Conservation (phyloP, 2,113 vertebrate genomes). For the Lynx canadensis region DNA sequence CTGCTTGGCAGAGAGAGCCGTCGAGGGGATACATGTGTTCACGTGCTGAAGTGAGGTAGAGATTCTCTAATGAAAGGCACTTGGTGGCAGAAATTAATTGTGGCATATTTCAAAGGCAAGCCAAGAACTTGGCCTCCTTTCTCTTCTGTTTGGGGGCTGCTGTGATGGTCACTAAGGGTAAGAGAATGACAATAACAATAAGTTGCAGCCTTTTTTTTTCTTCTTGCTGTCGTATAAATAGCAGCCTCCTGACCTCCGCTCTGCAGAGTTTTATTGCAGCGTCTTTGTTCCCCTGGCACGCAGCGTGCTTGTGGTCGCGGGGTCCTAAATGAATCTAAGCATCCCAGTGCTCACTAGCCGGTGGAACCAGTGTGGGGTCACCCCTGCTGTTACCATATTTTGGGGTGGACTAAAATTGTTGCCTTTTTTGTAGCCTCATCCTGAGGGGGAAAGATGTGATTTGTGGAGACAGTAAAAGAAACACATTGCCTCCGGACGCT, state of each 20-base stretch:
- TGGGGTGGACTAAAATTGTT: background rate
- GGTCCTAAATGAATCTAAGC: rapidly evolving
- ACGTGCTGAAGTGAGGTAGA: background rate
- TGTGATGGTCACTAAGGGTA: background rate
- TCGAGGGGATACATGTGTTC: background rate
- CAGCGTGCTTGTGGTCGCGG: rapidly evolving
- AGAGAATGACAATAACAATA: background rate
- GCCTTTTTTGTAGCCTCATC: background rate
- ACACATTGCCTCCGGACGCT: background rate
- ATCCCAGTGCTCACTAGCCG: background rate
- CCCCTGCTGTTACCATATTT: rapidly evolving
- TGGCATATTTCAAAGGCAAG: background rate
- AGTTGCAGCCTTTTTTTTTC: background rate
- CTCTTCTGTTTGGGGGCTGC: background rate
- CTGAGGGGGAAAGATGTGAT: background rate
- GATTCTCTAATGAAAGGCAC: background rate
- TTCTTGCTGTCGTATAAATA: background rate
- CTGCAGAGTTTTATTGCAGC: rapidly evolving
- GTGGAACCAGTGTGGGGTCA: too few relatives aligned
- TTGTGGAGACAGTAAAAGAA: background rate
- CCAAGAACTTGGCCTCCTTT: background rate
- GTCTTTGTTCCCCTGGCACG: background rate
- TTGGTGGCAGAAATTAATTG: background rate
- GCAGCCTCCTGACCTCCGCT: background rate
- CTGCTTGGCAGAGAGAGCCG: background rate